Percentiles rank a stretch among this genome's conserved stretches.
phyloP scores from a whole-genome alignment of 2,888 invertebrate species.

The Synergus gifuensis region DNA sequence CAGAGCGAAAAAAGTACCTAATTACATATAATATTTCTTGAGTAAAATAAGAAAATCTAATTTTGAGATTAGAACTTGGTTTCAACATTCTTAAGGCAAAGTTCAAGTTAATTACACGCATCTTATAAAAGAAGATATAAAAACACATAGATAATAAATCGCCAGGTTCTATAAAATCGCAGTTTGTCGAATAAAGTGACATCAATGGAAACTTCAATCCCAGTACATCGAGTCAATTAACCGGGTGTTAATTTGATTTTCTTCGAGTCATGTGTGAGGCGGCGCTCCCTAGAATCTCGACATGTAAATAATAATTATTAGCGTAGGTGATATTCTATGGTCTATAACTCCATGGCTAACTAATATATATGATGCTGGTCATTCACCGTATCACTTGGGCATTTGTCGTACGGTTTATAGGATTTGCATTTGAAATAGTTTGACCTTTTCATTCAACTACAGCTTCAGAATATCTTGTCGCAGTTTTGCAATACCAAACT shows the following conservation, averaged over 20 bases:
- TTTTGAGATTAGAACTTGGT: too few species aligned
- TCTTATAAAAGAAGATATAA: background rate
- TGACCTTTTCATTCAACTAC: conserved; percentile 65
- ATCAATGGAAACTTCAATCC: conserved; percentile 11
- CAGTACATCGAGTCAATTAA: conserved; percentile 7
- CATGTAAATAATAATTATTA: conserved; percentile 31
- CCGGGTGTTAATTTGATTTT: conserved; percentile 11
- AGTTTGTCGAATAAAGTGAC: background rate
- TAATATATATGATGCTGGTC: conserved; percentile 31
- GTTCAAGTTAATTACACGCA: background rate
- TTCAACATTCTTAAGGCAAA: background rate
- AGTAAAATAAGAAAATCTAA: too few species aligned
- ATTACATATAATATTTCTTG: too few species aligned
- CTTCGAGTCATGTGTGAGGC: conserved; percentile 6
- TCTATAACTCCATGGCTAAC: conserved; percentile 24
- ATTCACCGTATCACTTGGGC: conserved; percentile 33
- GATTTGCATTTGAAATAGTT: conserved; percentile 70
- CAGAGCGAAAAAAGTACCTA: too few species aligned
- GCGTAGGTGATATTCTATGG: conserved; percentile 35
- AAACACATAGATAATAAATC: background rate
- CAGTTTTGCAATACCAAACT: conserved; percentile 33
- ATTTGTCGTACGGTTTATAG: conserved; percentile 42
- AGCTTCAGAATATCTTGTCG: conserved; percentile 29
- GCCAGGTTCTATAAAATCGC: background rate
- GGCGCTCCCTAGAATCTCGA: conserved; percentile 15